These are phyloP conservation scores for Julus scandinavius DNA, from an alignment of 2,888 invertebrate species.

Conservation along the genomic window DNA sequence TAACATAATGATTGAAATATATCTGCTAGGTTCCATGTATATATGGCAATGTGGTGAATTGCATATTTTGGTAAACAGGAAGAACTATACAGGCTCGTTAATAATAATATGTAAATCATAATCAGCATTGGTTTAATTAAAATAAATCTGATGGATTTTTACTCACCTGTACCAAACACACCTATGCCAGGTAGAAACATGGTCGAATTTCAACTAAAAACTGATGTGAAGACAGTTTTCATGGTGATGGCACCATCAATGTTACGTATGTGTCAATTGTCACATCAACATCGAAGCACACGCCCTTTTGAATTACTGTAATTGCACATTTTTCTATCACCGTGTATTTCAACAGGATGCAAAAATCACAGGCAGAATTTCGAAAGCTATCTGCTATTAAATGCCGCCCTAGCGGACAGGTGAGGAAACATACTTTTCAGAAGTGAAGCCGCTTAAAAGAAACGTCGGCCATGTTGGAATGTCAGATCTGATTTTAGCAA, in stretches of 20 bases:
- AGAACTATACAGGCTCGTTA: not conserved
- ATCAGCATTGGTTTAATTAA: not conserved
- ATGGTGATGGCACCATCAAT: not conserved
- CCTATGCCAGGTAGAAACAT: slow-evolving; percentile 91
- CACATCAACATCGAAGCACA: not conserved
- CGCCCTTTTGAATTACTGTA: not conserved
- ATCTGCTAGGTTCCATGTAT: no score
- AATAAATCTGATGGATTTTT: not conserved
- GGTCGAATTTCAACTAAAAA: not conserved
- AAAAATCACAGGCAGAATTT: not conserved
- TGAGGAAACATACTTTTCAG: not conserved
- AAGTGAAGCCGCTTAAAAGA: not conserved
- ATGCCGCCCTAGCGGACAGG: slow-evolving; percentile 15
- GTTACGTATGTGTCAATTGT: not conserved
- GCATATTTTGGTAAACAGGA: not conserved
- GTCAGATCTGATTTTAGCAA: not conserved
- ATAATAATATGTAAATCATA: not conserved
- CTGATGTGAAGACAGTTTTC: not conserved
- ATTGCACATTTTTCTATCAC: not conserved
- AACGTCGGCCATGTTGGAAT: not conserved
- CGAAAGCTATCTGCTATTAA: not conserved
- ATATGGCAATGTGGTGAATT: not conserved
- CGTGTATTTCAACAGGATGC: not conserved
- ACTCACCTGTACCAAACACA: slow-evolving; percentile 86
- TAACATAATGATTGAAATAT: no score